Evolutionary conservation across 1,140 invertebrate species (phyloP).

Genomic region (Goniozus legneri): DNA sequence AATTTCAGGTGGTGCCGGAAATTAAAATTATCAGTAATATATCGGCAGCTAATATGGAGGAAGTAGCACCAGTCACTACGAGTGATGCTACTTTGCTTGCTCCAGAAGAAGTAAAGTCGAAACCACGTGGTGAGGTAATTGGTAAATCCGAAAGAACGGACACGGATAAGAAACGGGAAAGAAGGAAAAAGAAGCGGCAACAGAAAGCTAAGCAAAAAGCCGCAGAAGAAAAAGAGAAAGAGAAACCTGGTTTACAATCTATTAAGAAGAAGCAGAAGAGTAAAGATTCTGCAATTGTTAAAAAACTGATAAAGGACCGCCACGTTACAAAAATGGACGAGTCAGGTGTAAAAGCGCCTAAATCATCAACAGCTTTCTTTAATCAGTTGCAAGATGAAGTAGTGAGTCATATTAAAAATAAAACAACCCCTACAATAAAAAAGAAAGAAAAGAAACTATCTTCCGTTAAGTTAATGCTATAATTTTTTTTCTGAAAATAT

Average conservation of each 20-base stretch:
- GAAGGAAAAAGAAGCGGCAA: conserved; percentile 80
- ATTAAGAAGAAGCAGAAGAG: conserved; percentile 61
- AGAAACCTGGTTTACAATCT: conserved; percentile 31
- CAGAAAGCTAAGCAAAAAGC: conserved; percentile 61
- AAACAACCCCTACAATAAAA: conserved; percentile 34
- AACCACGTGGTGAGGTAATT: conserved; percentile 73
- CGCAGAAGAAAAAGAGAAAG: conserved; percentile 57
- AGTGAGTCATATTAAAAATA: conserved; percentile 51
- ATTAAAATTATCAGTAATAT: conserved; percentile 88
- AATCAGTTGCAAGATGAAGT: conserved; percentile 74
- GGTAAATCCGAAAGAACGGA: conserved; percentile 75
- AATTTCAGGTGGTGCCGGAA: conserved; percentile 74
- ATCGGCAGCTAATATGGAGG: conserved; percentile 90
- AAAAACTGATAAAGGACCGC: conserved; percentile 62
- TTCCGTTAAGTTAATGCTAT: conserved; percentile 56
- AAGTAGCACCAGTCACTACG: conserved; percentile 85
- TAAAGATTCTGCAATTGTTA: conserved; percentile 52
- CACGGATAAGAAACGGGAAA: conserved; percentile 87
- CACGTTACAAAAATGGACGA: conserved; percentile 62
- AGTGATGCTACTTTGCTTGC: conserved; percentile 85
- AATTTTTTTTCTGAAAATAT: conserved; percentile 28
- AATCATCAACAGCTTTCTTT: conserved; percentile 82
- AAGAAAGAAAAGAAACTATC: conserved; percentile 39
- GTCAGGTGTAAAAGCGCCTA: conserved; percentile 57
- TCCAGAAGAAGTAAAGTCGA: conserved; percentile 88